These are phyloP conservation scores for Trachelus stipa DNA, from an alignment of 2,888 invertebrate genomes.

Conservation along the genomic window DNA sequence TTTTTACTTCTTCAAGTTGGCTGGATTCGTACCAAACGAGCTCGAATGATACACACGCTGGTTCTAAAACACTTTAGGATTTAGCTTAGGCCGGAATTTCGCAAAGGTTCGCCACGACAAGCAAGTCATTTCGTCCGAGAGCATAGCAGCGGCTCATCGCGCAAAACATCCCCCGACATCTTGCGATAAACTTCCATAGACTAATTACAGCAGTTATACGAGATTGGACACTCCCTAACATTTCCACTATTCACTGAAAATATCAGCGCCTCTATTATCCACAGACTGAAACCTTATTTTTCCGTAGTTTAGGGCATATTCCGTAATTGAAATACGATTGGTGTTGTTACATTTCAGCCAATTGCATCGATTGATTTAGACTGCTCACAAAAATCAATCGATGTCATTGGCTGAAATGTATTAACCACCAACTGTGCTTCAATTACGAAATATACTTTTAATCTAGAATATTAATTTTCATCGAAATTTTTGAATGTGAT, in stretches of 20 bases:
- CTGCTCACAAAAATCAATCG: no score
- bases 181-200: conserved; percentile 54
- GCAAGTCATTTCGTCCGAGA: conserved; percentile 58
- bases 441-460: neutral
- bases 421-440: no score
- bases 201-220: neutral
- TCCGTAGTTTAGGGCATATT: neutral
- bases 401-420: no score
- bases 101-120: conserved; percentile 48
- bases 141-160: conserved; percentile 46
- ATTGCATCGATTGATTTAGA: no score
- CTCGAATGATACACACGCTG: conserved; percentile 37
- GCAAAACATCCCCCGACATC: conserved; percentile 64
- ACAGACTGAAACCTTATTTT: neutral
- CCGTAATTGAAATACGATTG: no score
- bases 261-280: neutral
- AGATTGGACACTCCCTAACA: neutral
- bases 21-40: neutral
- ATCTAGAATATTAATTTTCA: neutral
- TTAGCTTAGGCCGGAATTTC: conserved; percentile 55
- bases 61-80: conserved; percentile 42
- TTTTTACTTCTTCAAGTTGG: conserved; percentile 2
- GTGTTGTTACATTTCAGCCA: no score
- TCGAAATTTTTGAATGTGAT: neutral
- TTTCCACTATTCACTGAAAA: neutral